These are phyloP conservation scores for Trachelipus rathkii DNA, from an alignment of 1,140 invertebrate species.

Conservation along the genomic window DNA sequence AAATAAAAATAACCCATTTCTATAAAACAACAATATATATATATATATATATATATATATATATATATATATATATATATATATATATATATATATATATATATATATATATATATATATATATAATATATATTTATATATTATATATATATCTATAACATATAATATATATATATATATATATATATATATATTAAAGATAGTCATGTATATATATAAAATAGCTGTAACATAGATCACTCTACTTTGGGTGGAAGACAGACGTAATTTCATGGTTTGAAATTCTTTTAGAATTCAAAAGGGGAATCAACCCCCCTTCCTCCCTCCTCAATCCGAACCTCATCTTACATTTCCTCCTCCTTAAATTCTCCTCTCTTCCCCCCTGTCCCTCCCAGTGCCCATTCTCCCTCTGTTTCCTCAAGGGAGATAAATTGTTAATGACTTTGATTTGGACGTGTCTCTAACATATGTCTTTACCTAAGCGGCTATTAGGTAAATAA, in stretches of 20 bases:
- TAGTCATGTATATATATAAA: not conserved
- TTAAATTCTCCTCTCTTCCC: too few species aligned
- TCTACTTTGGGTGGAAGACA: too few species aligned
- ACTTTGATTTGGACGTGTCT: not conserved
- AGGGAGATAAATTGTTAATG: constrained; percentile 1
- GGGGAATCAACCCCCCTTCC: too few species aligned
- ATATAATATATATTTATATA: constrained; percentile 11
- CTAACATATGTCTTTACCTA: not conserved
- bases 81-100: too few species aligned
- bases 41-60: constrained; percentile 9
- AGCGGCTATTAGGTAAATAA: not conserved
- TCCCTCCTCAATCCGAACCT: too few species aligned
- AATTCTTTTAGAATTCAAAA: too few species aligned
- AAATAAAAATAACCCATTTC: too few species aligned
- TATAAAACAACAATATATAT: too few species aligned
- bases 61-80: too few species aligned
- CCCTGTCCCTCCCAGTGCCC: not conserved
- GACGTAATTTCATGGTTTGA: too few species aligned
- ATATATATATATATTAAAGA: not conserved
- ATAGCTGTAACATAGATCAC: too few species aligned
- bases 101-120: constrained; percentile 15
- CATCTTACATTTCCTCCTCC: too few species aligned
- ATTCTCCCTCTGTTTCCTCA: not conserved
- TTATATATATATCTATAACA: not conserved
- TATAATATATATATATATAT: not conserved